Evolutionary conservation across 2,113 vertebrate species (phyloP).

Genomic region (Chionis minor): DNA sequence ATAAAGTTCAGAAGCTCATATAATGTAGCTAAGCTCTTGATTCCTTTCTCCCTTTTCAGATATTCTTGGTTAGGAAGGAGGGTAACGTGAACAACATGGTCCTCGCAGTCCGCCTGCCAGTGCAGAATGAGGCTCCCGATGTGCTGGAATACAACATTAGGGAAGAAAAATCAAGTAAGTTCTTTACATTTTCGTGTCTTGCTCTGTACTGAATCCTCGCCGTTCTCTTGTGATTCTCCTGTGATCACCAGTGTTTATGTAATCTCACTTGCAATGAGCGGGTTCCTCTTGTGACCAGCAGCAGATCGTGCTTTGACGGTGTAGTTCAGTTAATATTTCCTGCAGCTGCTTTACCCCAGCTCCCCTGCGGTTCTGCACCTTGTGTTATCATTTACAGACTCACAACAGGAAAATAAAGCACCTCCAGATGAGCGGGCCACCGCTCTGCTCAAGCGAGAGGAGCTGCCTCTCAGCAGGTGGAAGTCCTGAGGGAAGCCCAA

Average conservation of each 20-base stretch:
- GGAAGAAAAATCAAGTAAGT: slow-evolving; percentile 87
- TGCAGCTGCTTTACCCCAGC: slow-evolving; percentile 10
- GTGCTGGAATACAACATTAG: slow-evolving; percentile 80
- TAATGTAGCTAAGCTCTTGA: background rate
- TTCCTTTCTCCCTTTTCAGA: slow-evolving; percentile 64
- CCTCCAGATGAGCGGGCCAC: background rate
- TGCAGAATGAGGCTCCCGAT: slow-evolving; percentile 58
- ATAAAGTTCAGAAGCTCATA: background rate
- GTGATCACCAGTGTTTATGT: background rate
- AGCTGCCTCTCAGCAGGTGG: background rate
- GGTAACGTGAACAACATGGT: slow-evolving; percentile 68
- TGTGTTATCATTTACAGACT: background rate
- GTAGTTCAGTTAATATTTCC: slow-evolving; percentile 19
- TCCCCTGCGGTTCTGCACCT: background rate
- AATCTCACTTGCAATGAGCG: background rate
- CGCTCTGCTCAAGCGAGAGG: background rate
- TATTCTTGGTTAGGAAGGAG: slow-evolving; percentile 82
- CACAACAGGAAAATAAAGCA: background rate
- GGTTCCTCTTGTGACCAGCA: background rate
- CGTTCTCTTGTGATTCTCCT: background rate
- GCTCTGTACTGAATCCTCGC: background rate
- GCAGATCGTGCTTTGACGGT: background rate
- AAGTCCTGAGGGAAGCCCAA: background rate
- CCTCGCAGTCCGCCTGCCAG: slow-evolving; percentile 80
- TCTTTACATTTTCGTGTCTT: background rate